Evolutionary conservation across 2,113 vertebrate species (phyloP), one percentile per base, ranked within the genome.

Genomic region (Calyptommatus sinebrachiatus): DNA sequence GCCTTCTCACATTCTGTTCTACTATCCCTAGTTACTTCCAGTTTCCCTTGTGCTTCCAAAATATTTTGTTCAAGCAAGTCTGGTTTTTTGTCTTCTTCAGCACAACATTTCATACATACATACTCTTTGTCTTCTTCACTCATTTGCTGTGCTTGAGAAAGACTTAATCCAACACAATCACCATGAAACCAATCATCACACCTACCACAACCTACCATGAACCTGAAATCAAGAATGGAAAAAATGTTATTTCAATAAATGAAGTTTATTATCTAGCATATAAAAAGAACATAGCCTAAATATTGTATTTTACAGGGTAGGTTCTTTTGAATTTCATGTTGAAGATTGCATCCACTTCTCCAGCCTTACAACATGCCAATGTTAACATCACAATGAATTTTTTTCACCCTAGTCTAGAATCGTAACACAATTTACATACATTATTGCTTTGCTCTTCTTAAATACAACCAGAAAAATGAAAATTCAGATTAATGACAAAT

Each of bases 141-240:
- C 98, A 99, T 98, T 84, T 97, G 97, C 12, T 96, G 97, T 0
- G 98, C 97, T 93, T 99, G 99, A 46, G 93, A 93, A 88, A 99
- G 95, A 90, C 97, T 98, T 75, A 99, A 91, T 28, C 98, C 98
- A 86, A 99, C 97, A 76, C 98, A 99, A 85, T 99, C 98, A 7
- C 98, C 98, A 2, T 99, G 98, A 94, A 99, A 99, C 98, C 98
- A 99, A 92, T 99, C 98, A 78, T 99, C 98, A 84, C 98, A 99
- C 87, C 96, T 96, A 69, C 98, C 98, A 67, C 98, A 99, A 80
- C 98, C 98, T 22, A 99, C 97, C 98, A 99, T 99, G 89, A 99
- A 99, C 94, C 98, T 99, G 84, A 70, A 90, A 77, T 14, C 84
- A 4, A 85, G 89, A 46, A 1, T 1, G 50, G 72, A 5, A 29